phyloP scores from a whole-genome alignment of 2,797 vertebrate species.

The Tenualosa ilisha region DNA sequence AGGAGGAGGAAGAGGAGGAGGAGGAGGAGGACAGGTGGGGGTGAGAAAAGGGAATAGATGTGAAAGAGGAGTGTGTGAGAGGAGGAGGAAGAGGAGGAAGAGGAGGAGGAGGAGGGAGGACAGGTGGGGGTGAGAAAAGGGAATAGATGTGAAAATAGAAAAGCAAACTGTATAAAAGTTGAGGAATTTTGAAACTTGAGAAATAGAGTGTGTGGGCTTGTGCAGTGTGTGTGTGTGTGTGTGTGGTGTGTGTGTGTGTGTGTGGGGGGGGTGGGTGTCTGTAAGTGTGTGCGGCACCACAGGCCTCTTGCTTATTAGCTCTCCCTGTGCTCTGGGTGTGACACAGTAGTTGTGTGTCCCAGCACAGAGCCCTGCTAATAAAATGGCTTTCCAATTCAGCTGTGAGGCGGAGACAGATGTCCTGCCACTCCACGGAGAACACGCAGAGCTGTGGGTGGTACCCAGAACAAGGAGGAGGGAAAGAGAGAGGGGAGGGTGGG shows the following conservation, averaged over 20 bases:
- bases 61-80: not conserved
- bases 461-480: not conserved
- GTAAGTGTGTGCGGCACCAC: not conserved
- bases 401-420: not conserved
- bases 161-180: not conserved
- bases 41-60: not conserved
- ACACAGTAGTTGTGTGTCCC: not conserved
- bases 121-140: not conserved
- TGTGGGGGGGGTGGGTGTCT: not conserved
- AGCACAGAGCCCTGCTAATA: not conserved
- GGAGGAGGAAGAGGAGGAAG: no score
- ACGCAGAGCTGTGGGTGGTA: not conserved
- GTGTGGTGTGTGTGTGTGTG: not conserved
- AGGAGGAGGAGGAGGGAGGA: no score
- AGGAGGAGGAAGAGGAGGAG: no score
- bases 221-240: slow-evolving; percentile 1
- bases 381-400: not conserved
- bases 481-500: not conserved
- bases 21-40: no score
- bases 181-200: not conserved
- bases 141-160: not conserved
- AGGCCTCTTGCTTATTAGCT: not conserved
- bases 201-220: not conserved
- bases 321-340: not conserved
- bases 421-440: not conserved